phyloP scores from a whole-genome alignment of 2,888 invertebrate genomes.

The Onchidella celtica region DNA sequence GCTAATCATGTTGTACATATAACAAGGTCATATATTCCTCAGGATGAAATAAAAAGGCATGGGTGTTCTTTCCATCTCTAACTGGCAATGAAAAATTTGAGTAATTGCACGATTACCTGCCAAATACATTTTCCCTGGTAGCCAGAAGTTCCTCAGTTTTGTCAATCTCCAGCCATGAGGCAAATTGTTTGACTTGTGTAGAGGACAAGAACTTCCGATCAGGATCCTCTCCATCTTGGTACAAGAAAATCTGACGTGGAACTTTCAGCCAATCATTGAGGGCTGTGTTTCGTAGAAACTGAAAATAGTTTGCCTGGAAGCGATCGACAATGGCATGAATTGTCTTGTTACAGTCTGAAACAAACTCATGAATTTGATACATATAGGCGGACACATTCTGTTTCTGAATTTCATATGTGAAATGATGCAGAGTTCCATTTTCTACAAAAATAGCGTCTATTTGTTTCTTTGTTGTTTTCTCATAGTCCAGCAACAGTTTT shows the following conservation, averaged over 20 bases:
- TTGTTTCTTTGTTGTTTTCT: conserved; percentile 50
- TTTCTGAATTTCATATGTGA: conserved; percentile 55
- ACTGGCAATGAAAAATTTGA: too few species aligned
- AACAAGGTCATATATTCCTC: too few species aligned
- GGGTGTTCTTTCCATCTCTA: too few species aligned
- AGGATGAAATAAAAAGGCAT: too few species aligned
- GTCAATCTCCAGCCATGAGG: conserved; percentile 72
- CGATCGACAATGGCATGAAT: conserved; percentile 62
- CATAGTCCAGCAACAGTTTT: conserved; percentile 55
- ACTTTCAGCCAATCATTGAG: conserved; percentile 74
- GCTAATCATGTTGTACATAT: too few species aligned
- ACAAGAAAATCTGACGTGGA: conserved; percentile 68
- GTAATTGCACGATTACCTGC: too few species aligned
- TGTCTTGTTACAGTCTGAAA: conserved; percentile 65
- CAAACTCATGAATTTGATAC: conserved; percentile 62
- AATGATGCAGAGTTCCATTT: conserved; percentile 59
- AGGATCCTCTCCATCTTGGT: conserved; percentile 59
- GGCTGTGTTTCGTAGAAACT: conserved; percentile 67
- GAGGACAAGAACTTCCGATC: conserved; percentile 55
- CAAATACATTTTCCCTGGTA: conserved; percentile 58
- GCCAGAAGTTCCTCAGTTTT: conserved; percentile 66
- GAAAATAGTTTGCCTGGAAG: conserved; percentile 63
- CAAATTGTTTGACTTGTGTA: conserved; percentile 61
- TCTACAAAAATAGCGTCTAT: conserved; percentile 58
- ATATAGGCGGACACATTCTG: conserved; percentile 57